A percentile compares a stretch with the other conserved stretches of the same genome.
These are phyloP conservation scores for Xiphophorus hellerii DNA, from an alignment of 2,113 vertebrate genomes.

Conservation along the genomic window DNA sequence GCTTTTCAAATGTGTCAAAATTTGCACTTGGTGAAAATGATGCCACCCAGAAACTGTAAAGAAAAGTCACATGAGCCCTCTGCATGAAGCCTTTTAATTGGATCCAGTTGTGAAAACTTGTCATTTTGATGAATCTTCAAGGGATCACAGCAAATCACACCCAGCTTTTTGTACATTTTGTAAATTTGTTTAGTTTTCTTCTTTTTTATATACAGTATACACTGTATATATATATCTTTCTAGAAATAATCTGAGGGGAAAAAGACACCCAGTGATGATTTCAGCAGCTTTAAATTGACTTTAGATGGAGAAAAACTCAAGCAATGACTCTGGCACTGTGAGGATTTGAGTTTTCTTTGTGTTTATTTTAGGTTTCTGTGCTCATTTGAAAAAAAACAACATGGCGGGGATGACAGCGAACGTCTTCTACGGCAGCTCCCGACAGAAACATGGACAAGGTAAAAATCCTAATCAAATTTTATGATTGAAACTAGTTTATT, in stretches of 20 bases:
- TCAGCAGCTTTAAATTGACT: not conserved
- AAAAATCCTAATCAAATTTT: no score
- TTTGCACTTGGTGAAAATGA: constrained; percentile 1
- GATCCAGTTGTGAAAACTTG: constrained; percentile 44
- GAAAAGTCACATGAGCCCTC: constrained; percentile 41
- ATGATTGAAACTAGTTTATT: no score
- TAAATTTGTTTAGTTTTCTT: constrained; percentile 12
- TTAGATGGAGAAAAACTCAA: no score
- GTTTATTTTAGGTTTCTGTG: no score
- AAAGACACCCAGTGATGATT: not conserved
- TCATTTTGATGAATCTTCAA: constrained; percentile 39
- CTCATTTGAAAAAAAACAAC: no score
- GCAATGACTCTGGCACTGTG: no score
- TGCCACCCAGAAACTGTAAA: constrained; percentile 1
- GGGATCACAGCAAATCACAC: constrained; percentile 3
- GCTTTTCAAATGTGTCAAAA: not conserved
- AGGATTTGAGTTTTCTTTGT: no score
- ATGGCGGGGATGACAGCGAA: no score
- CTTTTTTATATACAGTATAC: not conserved
- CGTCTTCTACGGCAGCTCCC: no score
- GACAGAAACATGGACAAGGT: no score
- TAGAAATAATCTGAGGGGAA: not conserved
- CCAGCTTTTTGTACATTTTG: constrained; percentile 3
- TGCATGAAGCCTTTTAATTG: constrained; percentile 59
- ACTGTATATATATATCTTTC: not conserved